These are phyloP conservation scores for Spatulosminthurus flaviceps DNA, from an alignment of 2,888 invertebrate species.

Conservation along the genomic window DNA sequence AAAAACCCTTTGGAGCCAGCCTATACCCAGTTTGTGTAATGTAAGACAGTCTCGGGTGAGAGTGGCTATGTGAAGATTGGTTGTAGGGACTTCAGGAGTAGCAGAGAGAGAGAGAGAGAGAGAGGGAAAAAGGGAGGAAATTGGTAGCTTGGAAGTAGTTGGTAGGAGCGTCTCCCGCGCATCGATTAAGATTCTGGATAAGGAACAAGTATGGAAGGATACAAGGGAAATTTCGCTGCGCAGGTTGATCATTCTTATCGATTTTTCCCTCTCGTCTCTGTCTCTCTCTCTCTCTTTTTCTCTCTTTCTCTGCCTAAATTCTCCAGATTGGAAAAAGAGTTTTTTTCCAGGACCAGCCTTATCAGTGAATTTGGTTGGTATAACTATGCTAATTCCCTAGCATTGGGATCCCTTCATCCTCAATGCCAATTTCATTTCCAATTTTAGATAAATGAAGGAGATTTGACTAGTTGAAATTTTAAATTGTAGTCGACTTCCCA, in stretches of 20 bases:
- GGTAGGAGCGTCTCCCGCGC: constrained; percentile 51
- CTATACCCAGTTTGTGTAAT: no score
- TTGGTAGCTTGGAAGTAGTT: not conserved
- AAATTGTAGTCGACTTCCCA: no score
- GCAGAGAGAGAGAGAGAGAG: no score
- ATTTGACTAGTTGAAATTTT: not conserved
- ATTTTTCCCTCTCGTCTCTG: constrained; percentile 37
- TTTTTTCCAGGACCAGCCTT: constrained; percentile 8
- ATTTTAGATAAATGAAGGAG: no score
- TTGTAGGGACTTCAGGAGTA: not conserved
- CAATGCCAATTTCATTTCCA: no score
- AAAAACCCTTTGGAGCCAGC: not conserved
- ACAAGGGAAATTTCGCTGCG: constrained; percentile 27
- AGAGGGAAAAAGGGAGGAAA: not conserved
- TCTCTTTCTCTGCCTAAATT: constrained; percentile 30
- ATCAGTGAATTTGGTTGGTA: constrained; percentile 9
- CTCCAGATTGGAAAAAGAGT: constrained; percentile 30
- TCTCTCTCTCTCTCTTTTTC: no score
- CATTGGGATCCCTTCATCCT: no score
- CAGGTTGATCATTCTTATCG: constrained; percentile 46
- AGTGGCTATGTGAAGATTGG: constrained; percentile 1
- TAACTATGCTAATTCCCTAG: no score
- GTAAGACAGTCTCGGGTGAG: no score
- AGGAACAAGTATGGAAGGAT: constrained; percentile 46
- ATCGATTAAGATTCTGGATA: constrained; percentile 54